Evolutionary conservation across 2,113 vertebrate genomes (phyloP).

Genomic region (Phoenicopterus ruber): DNA sequence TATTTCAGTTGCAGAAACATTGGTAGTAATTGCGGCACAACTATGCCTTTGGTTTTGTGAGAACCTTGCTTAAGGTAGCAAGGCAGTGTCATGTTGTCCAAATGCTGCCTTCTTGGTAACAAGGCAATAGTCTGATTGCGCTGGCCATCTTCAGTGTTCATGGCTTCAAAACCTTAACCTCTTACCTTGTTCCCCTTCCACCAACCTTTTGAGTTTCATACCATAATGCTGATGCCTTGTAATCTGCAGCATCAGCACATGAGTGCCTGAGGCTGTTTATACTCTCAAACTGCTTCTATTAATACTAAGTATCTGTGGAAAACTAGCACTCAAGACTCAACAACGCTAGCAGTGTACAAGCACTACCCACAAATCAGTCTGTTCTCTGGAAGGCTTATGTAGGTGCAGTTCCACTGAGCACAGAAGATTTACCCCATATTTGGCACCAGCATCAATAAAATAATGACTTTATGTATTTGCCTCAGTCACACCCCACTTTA

Average conservation of each 20-base stretch:
- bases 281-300: background rate
- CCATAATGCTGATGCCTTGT: background rate
- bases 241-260: background rate
- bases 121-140: background rate
- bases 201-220: background rate
- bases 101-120: rapidly evolving
- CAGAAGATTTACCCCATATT: background rate
- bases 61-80: background rate
- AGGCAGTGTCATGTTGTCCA: background rate
- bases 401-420: background rate
- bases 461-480: background rate
- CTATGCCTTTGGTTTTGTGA: background rate
- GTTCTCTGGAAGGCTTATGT: background rate
- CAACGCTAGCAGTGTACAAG: background rate
- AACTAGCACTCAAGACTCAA: background rate
- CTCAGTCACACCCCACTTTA: background rate
- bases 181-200: background rate
- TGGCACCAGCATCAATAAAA: background rate
- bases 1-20: constrained; percentile 16
- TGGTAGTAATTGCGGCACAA: background rate
- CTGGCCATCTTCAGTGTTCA: background rate
- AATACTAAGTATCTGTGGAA: constrained; percentile 1
- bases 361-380: background rate
- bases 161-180: background rate
- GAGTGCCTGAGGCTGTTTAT: background rate